phyloP scores from a whole-genome alignment of 2,888 invertebrate genomes.

The Xanthia togata region DNA sequence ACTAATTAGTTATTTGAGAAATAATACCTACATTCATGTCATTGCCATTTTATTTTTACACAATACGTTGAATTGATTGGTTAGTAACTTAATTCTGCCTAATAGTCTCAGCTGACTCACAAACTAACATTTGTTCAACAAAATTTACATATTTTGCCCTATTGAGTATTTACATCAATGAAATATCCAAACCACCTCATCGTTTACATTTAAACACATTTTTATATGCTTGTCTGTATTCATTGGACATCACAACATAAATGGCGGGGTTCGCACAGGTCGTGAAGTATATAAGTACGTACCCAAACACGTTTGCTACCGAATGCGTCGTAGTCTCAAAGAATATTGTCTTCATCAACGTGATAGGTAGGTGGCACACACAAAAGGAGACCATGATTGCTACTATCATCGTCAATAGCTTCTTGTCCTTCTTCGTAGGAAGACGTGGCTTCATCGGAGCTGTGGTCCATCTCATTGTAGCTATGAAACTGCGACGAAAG shows the following conservation, averaged over 20 bases:
- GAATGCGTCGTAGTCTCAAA: constrained; percentile 91
- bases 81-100: constrained; percentile 2
- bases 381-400: constrained; percentile 97
- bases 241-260: constrained; percentile 98
- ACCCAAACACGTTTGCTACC: constrained; percentile 94
- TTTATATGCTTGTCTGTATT: constrained; percentile 96
- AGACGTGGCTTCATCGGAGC: constrained; percentile 89
- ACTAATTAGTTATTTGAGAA: constrained; percentile 1
- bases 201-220: constrained; percentile 92
- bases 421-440: constrained; percentile 94
- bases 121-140: constrained; percentile 24
- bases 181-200: constrained; percentile 53
- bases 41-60: constrained; percentile 5
- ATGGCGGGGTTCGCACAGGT: constrained; percentile 97
- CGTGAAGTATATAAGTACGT: constrained; percentile 95
- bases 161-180: constrained; percentile 49
- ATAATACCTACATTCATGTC: neutral
- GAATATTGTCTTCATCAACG: constrained; percentile 94
- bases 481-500: constrained; percentile 76
- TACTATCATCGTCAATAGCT: constrained; percentile 95
- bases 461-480: constrained; percentile 79
- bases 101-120: constrained; percentile 30
- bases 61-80: constrained; percentile 16
- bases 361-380: constrained; percentile 97
- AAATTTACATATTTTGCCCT: constrained; percentile 19